Conservation (phyloP, 2,888 invertebrate species). For the Spilarctia lutea region DNA sequence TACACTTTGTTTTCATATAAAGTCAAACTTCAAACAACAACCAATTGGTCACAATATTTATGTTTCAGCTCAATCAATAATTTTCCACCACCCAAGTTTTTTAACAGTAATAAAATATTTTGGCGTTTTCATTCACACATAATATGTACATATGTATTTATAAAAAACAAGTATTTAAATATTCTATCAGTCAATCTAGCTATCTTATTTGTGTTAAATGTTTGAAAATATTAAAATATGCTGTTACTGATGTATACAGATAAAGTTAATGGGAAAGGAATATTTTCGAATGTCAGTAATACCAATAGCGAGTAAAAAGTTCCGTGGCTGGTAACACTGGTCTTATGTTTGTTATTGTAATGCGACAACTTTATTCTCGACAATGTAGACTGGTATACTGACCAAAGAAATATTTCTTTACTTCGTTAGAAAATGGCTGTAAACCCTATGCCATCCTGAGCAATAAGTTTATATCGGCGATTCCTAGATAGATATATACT, state of each 20-base stretch:
- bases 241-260: neutral
- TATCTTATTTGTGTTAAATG: no score
- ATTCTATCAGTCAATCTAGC: no score
- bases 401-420: neutral
- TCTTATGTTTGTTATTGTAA: neutral
- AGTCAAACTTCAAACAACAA: neutral
- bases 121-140: no score
- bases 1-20: neutral
- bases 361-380: neutral
- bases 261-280: neutral
- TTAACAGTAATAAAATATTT: neutral
- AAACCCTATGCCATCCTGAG: neutral
- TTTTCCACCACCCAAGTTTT: neutral
- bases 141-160: no score
- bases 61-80: neutral
- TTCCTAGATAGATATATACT: neutral
- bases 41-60: neutral
- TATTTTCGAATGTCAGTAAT: neutral
- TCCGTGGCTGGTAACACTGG: neutral
- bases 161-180: no score
- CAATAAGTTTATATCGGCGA: neutral
- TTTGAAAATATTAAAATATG: neutral
- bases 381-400: neutral
- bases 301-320: neutral
- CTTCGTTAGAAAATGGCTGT: neutral